Percentiles rank a stretch among this genome's conserved stretches.
Conservation (phyloP, 2,797 vertebrate species). For the Microcaecilia unicolor region DNA sequence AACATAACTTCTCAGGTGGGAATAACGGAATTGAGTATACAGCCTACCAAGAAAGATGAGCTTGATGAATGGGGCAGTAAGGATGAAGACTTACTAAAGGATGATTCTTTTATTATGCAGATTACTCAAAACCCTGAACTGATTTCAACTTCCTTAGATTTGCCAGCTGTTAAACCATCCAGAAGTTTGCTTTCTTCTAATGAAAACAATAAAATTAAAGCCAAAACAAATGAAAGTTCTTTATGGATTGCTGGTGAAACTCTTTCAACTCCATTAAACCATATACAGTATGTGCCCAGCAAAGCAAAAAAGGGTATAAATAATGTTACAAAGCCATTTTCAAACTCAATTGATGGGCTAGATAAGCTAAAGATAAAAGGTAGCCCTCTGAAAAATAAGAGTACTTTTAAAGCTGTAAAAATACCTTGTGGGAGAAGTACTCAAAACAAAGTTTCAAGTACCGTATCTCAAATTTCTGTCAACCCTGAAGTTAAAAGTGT, state of each 20-base stretch:
- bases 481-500: conserved; percentile 20
- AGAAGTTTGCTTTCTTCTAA: not conserved
- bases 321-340: conserved; percentile 3
- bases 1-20: not conserved
- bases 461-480: not conserved
- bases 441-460: conserved; percentile 34
- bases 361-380: conserved; percentile 35
- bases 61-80: conserved; percentile 72
- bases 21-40: not conserved
- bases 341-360: conserved; percentile 1
- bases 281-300: conserved; percentile 16
- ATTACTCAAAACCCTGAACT: conserved; percentile 63
- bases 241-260: conserved; percentile 2
- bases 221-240: not conserved
- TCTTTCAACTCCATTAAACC: conserved; percentile 2
- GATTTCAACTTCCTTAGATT: conserved; percentile 23
- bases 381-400: conserved; percentile 21
- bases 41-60: conserved; percentile 14
- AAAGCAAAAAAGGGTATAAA: conserved; percentile 7
- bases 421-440: conserved; percentile 10
- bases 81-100: conserved; percentile 61
- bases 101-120: conserved; percentile 69
- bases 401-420: conserved; percentile 13
- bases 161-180: not conserved
- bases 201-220: conserved; percentile 9